phyloP scores from a whole-genome alignment of 2,888 invertebrate genomes.

The Chrysolina haemoptera region DNA sequence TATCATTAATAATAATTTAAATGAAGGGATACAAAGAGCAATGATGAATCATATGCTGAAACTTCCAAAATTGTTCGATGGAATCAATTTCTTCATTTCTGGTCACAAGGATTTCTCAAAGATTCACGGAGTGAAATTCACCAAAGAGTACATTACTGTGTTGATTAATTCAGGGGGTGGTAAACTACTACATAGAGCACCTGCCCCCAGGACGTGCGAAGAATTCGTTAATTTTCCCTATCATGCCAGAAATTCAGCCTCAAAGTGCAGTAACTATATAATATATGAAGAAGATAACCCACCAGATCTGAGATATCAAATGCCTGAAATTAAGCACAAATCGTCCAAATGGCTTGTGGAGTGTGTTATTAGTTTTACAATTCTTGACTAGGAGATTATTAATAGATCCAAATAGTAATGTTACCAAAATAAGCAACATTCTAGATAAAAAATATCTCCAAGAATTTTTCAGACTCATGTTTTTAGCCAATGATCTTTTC shows the following conservation, averaged over 20 bases:
- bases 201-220: conserved; percentile 55
- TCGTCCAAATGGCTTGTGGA: conserved; percentile 62
- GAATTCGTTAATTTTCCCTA: conserved; percentile 48
- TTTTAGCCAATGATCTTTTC: no score
- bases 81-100: conserved; percentile 60
- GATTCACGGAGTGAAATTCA: conserved; percentile 53
- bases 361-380: conserved; percentile 57
- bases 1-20: conserved; percentile 47
- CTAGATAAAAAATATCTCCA: no score
- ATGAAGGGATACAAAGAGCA: conserved; percentile 54
- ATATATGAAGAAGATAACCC: conserved; percentile 58
- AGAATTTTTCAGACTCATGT: no score
- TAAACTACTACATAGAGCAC: conserved; percentile 56
- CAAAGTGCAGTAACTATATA: conserved; percentile 58
- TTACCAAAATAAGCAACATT: no score
- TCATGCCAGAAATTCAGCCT: conserved; percentile 48
- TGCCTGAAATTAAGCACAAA: conserved; percentile 60
- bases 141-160: conserved; percentile 52
- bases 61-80: conserved; percentile 62
- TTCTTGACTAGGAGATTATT: conserved; percentile 33
- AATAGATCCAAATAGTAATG: no score
- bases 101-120: conserved; percentile 47
- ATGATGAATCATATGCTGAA: conserved; percentile 58
- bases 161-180: conserved; percentile 61
- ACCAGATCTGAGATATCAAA: conserved; percentile 58